These are phyloP conservation scores for Drosophila funebris DNA, from an alignment of 1,140 invertebrate species.

Conservation along the genomic window DNA sequence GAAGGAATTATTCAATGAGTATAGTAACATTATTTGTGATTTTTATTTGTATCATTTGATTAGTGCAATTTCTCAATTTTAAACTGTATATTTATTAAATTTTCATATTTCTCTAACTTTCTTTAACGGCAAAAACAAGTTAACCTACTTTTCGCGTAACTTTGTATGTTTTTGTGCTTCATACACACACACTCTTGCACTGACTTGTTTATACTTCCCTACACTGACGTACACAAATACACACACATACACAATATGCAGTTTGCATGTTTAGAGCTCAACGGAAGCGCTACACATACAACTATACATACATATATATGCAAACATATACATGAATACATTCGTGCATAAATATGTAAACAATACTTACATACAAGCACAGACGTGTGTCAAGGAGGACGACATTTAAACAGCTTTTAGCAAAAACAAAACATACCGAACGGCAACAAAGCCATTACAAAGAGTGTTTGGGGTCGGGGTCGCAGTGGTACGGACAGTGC, in stretches of 20 bases:
- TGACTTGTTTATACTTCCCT: slow-evolving; percentile 14
- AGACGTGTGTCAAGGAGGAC: slow-evolving; percentile 15
- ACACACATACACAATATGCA: slow-evolving; percentile 20
- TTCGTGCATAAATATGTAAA: slow-evolving; percentile 33
- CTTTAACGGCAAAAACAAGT: slow-evolving; percentile 50
- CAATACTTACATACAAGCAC: slow-evolving; percentile 18
- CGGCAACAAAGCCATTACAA: slow-evolving; percentile 8
- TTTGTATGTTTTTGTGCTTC: slow-evolving; percentile 14
- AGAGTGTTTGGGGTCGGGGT: slow-evolving; percentile 2
- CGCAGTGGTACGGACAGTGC: neutral
- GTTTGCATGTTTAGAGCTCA: slow-evolving; percentile 56
- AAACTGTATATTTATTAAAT: neutral
- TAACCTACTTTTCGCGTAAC: slow-evolving; percentile 56
- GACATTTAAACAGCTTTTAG: slow-evolving; percentile 56
- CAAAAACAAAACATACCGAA: slow-evolving; percentile 40
- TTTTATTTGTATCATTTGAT: too few relatives aligned
- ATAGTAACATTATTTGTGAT: too few relatives aligned
- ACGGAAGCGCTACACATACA: slow-evolving; percentile 20
- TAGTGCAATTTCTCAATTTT: neutral
- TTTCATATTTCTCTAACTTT: neutral
- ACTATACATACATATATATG: slow-evolving; percentile 18
- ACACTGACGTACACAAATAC: slow-evolving; percentile 40
- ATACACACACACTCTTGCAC: slow-evolving; percentile 18
- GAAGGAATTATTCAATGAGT: too few relatives aligned
- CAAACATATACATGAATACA: too few relatives aligned